Evolutionary conservation across 2,888 invertebrate genomes (phyloP).

Genomic region (Dynastes maya): DNA sequence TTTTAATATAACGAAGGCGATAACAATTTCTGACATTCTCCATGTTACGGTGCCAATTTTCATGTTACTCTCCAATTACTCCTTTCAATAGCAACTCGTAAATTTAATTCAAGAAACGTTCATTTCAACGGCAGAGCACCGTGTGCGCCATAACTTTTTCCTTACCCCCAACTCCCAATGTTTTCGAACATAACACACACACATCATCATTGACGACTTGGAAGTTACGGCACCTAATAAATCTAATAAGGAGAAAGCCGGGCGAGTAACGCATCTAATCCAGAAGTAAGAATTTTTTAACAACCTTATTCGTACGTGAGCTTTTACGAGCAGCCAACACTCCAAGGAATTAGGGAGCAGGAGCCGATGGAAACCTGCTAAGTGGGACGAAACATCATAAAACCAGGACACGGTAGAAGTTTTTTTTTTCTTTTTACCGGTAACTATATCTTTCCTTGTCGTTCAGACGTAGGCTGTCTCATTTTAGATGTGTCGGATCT

Average conservation of each 20-base stretch:
- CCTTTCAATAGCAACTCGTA: conserved; percentile 11
- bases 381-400: conserved; percentile 34
- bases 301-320: conserved; percentile 41
- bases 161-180: neutral
- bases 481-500: conserved; percentile 1
- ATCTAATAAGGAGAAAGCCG: conserved; percentile 38
- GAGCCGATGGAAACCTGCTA: conserved; percentile 24
- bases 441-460: conserved; percentile 13
- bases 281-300: conserved; percentile 46
- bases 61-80: conserved; percentile 7
- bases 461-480: neutral
- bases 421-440: conserved; percentile 13
- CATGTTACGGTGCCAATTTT: conserved; percentile 8
- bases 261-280: conserved; percentile 33
- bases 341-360: conserved; percentile 26
- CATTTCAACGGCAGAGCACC: neutral
- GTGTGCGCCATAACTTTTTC: neutral
- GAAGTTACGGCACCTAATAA: conserved; percentile 36
- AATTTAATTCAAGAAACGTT: conserved; percentile 8
- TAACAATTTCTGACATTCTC: neutral
- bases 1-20: no score
- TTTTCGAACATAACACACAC: conserved; percentile 8
- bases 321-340: conserved; percentile 32
- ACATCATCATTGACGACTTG: conserved; percentile 34
- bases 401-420: conserved; percentile 28